Evolutionary conservation across 2,888 invertebrate species (phyloP), one percentile per base, ranked within the genome.

Genomic region (Torymus texanus): DNA sequence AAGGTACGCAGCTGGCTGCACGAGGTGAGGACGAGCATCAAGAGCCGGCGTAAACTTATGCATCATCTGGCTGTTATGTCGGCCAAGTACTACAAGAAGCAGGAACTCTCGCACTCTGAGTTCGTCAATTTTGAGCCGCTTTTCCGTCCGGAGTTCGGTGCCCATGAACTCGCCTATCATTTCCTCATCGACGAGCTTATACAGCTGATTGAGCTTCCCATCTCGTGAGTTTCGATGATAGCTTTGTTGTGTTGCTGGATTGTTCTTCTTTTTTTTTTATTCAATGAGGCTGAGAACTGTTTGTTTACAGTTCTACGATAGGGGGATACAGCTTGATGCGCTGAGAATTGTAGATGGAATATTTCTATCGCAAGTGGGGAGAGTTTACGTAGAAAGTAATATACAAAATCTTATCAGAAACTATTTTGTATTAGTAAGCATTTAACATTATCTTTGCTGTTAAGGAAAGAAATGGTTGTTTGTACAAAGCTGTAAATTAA

Each of bases 141-240:
- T 62, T 86, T 91, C 81, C 82, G 83, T 82, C 80, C 85, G 29
- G 86, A 87, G 62, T 77, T 83, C 80, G 88, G 88, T n/a, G 91
- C 91, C 29, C 86, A 89, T 83, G 86, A 87, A 18, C 85, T 90
- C 78, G 89, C 89, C n/a, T 91, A 92, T 83, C 85, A 91, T 82
- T 91, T 91, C 84, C 85, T 92, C 24, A 87, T 91, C 3, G 86
- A 89, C 71, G 91, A 92, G 84, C 87, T 92, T 61, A 88, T 90
- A 51, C 56, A 59, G 16, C 75, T 90, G n/a, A 85, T 88, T 5
- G 83, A 87, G 41, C 50, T 77, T 56, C 86, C 87, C 61, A 77
- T 84, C 61, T 61, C 75, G 89, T 90, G 82, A 88, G 88, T 83
- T 41, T 41, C 8, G 1, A 41, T 8, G 41, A 2, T 5, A 8